phyloP scores from a whole-genome alignment of 1,140 invertebrate genomes.

The Pseudomyrmex flavicornis region DNA sequence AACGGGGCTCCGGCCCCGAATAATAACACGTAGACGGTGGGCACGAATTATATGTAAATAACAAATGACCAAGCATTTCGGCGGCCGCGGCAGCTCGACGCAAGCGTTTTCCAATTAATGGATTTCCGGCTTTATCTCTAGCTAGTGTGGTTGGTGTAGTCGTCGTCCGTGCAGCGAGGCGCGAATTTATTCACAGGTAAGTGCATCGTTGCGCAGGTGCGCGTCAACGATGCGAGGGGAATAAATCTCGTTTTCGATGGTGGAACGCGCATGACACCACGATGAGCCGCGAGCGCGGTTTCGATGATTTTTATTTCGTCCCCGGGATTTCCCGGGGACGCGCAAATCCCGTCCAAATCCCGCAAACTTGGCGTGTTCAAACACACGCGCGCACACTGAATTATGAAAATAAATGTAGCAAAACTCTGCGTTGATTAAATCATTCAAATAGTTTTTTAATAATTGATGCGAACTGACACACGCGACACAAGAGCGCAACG shows the following conservation, averaged over 20 bases:
- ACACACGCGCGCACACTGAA: background rate
- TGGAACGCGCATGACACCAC: conserved; percentile 50
- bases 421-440: conserved; percentile 10
- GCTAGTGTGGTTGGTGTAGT: conserved; percentile 69
- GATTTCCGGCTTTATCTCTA: conserved; percentile 81
- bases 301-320: conserved; percentile 56
- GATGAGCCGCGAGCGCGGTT: conserved; percentile 53
- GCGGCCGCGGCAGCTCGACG: conserved; percentile 56
- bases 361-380: conserved; percentile 29
- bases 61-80: conserved; percentile 76
- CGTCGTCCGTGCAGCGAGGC: conserved; percentile 69
- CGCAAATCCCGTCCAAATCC: conserved; percentile 33
- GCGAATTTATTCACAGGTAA: conserved; percentile 78
- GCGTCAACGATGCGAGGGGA: conserved; percentile 47
- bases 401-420: conserved; percentile 46
- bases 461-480: conserved; percentile 16
- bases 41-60: conserved; percentile 80
- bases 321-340: conserved; percentile 8
- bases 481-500: background rate
- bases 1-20: conserved; percentile 64
- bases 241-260: conserved; percentile 60
- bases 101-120: conserved; percentile 83
- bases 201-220: conserved; percentile 59
- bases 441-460: conserved; percentile 27
- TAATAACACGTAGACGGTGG: conserved; percentile 68